A percentile compares a stretch with the other conserved stretches of the same genome.
These are phyloP conservation scores for Sepioteuthis lessoniana DNA, from an alignment of 2,888 invertebrate genomes.

Conservation along the genomic window DNA sequence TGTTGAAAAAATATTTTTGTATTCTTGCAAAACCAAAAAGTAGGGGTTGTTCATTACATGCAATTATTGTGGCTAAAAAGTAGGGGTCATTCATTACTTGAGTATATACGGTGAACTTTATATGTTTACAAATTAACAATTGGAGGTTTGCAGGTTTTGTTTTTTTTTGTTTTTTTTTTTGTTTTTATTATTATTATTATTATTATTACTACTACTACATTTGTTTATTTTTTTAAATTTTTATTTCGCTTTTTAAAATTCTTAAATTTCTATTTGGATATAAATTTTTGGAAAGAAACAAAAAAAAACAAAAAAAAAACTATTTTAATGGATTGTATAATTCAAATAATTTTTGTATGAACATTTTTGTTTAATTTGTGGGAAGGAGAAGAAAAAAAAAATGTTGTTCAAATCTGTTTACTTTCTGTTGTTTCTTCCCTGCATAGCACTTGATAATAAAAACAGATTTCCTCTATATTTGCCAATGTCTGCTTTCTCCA, in stretches of 20 bases:
- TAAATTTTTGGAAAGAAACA: neutral
- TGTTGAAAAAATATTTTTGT: too few species aligned
- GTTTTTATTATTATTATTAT: too few species aligned
- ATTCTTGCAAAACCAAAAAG: too few species aligned
- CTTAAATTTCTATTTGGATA: constrained; percentile 3
- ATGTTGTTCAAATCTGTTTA: neutral
- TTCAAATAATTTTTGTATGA: constrained; percentile 8
- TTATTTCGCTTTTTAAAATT: neutral
- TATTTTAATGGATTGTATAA: constrained; percentile 8
- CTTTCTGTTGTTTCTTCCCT: neutral
- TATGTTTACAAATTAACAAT: too few species aligned
- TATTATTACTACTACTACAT: too few species aligned
- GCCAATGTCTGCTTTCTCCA: neutral
- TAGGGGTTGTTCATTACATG: too few species aligned
- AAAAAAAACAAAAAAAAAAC: neutral
- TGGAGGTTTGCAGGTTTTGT: too few species aligned
- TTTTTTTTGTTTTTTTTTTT: neutral
- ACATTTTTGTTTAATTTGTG: neutral
- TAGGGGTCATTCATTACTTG: too few species aligned
- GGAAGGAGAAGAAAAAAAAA: constrained; percentile 23
- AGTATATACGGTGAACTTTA: too few species aligned
- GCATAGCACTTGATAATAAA: neutral
- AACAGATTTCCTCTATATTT: neutral
- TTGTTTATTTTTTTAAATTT: too few species aligned
- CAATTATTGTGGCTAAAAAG: too few species aligned